Percentiles rank a stretch among this genome's conserved stretches.
phyloP scores from a whole-genome alignment of 2,113 vertebrate genomes.

The Daphoenositta chrysoptera region DNA sequence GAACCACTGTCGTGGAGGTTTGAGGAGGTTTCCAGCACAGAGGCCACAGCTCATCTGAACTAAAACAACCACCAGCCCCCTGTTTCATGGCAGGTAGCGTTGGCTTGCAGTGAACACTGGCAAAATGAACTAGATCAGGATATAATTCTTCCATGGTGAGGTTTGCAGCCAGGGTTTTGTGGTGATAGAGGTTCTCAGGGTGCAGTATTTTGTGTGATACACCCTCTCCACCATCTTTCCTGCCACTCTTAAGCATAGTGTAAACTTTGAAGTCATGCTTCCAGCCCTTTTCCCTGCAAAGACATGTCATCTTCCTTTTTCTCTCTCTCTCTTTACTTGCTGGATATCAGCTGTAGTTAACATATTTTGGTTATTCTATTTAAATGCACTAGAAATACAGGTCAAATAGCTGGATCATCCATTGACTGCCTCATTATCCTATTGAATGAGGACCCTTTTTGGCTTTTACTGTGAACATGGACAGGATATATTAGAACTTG shows the following conservation, averaged over 20 bases:
- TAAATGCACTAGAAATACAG: conserved; percentile 45
- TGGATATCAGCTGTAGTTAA: background rate
- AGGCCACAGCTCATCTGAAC: background rate
- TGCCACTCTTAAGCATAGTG: background rate
- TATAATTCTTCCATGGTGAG: background rate
- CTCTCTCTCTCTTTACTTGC: background rate
- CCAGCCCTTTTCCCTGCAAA: background rate
- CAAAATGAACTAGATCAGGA: background rate
- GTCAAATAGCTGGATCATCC: conserved; percentile 40
- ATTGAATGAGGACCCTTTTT: conserved; percentile 12
- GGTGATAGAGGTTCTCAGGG: background rate
- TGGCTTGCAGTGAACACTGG: background rate
- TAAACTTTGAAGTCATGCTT: background rate
- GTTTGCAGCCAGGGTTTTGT: background rate
- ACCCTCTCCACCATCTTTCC: background rate
- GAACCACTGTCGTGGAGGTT: background rate
- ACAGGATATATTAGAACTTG: conserved; percentile 26
- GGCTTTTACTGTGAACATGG: conserved; percentile 21
- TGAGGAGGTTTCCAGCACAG: background rate
- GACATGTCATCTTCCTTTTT: background rate
- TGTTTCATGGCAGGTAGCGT: background rate
- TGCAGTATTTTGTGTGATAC: background rate
- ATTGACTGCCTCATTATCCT: conserved; percentile 52
- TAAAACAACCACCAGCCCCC: background rate
- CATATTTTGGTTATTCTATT: conserved; percentile 42